These are phyloP conservation scores for Megalops cyprinoides DNA, from an alignment of 2,797 vertebrate species.

Conservation along the genomic window DNA sequence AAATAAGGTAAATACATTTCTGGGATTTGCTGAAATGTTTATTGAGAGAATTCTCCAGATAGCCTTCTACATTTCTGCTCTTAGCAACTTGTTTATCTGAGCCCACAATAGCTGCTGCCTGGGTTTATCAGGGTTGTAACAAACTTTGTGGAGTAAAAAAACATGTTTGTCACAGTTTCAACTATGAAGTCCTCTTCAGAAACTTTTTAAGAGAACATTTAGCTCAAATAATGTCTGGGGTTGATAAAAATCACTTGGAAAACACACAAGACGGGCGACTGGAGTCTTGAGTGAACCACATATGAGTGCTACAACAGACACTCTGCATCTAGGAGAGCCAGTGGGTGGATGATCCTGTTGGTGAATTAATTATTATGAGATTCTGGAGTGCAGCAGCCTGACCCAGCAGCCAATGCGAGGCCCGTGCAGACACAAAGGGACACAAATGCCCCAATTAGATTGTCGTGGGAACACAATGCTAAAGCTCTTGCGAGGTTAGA, in stretches of 20 bases:
- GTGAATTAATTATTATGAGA: constrained; percentile 47
- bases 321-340: constrained; percentile 37
- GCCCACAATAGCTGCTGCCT: constrained; percentile 1
- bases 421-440: not conserved
- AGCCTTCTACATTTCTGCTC: not conserved
- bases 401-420: not conserved
- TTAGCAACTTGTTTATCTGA: not conserved
- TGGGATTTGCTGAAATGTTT: too few species aligned
- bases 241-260: constrained; percentile 63
- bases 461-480: constrained; percentile 25
- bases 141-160: constrained; percentile 23
- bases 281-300: constrained; percentile 35
- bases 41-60: not conserved
- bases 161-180: constrained; percentile 54
- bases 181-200: constrained; percentile 63
- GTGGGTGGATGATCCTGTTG: constrained; percentile 39
- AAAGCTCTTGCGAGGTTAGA: not conserved
- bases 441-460: constrained; percentile 21
- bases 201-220: constrained; percentile 46
- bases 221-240: constrained; percentile 45
- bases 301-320: constrained; percentile 51
- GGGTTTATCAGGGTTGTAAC: not conserved
- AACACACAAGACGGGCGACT: constrained; percentile 48
- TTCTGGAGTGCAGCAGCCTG: not conserved
- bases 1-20: too few species aligned